These are phyloP conservation scores for Margaritifera margaritifera DNA, from an alignment of 2,888 invertebrate genomes.

Conservation along the genomic window DNA sequence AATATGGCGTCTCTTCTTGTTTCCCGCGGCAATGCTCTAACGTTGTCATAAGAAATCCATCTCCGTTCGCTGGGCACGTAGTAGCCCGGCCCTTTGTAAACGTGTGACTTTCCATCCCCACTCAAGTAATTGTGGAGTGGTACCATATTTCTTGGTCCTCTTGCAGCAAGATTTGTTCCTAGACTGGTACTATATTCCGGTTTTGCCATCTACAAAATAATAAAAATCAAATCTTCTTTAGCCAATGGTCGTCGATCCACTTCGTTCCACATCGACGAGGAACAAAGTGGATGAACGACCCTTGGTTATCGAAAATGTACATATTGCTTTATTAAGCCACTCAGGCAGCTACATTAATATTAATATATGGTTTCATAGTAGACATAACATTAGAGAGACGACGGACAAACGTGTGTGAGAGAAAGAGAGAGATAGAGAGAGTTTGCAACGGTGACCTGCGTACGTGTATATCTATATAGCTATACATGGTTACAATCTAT, in stretches of 20 bases:
- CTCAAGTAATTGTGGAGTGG: constrained; percentile 62
- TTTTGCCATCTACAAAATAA: constrained; percentile 19
- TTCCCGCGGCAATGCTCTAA: constrained; percentile 48
- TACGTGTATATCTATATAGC: no score
- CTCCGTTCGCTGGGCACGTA: constrained; percentile 57
- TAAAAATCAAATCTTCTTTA: background rate
- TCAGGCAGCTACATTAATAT: no score
- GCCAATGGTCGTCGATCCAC: no score
- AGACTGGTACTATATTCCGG: constrained; percentile 49
- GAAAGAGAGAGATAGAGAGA: constrained; percentile 9
- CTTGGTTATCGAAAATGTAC: no score
- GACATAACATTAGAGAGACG: background rate
- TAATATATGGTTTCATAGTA: no score
- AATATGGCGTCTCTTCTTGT: constrained; percentile 55
- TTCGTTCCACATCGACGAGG: no score
- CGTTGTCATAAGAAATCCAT: constrained; percentile 56
- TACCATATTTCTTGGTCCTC: constrained; percentile 60
- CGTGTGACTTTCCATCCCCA: constrained; percentile 62
- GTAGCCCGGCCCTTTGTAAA: constrained; percentile 57
- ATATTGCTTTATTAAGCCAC: no score
- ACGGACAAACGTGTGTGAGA: background rate
- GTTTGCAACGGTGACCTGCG: background rate
- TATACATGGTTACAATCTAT: no score
- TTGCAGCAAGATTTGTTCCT: constrained; percentile 47
- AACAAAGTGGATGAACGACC: no score